These are phyloP conservation scores for Rhinopomastus cyanomelas DNA, from an alignment of 2,113 vertebrate genomes.

Conservation along the genomic window DNA sequence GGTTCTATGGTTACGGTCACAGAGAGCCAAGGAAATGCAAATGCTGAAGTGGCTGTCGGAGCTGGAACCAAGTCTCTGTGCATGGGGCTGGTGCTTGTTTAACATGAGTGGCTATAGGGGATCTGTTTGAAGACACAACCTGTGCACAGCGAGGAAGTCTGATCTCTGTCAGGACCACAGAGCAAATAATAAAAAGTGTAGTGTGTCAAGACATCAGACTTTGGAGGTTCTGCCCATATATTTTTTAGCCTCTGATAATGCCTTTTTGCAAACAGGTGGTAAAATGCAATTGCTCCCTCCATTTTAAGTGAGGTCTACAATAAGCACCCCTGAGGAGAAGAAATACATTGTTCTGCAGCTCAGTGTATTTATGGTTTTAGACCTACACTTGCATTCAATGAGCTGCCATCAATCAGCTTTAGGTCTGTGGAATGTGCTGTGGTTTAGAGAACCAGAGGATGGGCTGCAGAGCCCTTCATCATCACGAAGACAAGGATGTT, in stretches of 20 bases:
- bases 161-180: neutral
- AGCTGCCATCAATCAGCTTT: constrained; percentile 35
- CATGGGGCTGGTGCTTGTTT: neutral
- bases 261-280: constrained; percentile 39
- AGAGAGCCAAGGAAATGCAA: constrained; percentile 42
- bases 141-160: neutral
- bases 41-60: neutral
- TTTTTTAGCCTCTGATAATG: constrained; percentile 37
- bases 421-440: neutral
- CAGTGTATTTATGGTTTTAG: constrained; percentile 32
- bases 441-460: neutral
- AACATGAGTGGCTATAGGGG: neutral
- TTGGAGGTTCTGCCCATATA: constrained; percentile 6
- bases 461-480: constrained; percentile 30
- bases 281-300: constrained; percentile 30
- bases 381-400: constrained; percentile 22
- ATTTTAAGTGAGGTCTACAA: neutral
- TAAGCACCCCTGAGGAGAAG: neutral
- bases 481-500: neutral
- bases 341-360: constrained; percentile 9
- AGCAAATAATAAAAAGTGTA: neutral
- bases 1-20: constrained; percentile 56
- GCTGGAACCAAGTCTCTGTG: neutral
- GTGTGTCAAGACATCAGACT: constrained; percentile 4
- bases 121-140: neutral